Evolutionary conservation across 2,888 invertebrate species (phyloP), one percentile per base, ranked within the genome.

Genomic region (Polydesmus complanatus): DNA sequence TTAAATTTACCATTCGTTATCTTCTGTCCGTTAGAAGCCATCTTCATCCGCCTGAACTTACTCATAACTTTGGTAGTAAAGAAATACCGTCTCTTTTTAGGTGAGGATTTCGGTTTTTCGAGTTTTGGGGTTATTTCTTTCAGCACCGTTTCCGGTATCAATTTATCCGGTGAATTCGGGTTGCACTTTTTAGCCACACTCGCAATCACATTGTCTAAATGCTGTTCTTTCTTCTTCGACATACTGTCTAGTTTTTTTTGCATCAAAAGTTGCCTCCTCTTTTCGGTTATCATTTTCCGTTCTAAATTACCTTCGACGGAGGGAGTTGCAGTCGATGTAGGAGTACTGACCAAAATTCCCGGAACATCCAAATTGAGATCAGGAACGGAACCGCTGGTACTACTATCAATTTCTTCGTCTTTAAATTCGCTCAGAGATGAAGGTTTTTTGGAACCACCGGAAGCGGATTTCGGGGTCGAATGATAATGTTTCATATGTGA

Each of bases 401-500:
- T 37, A 37, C 14, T 37, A 8, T 37, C 37, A 37, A 37, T 14
- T 14, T 5, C 37, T 37, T 37, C 37, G 5, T 37, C 37, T 37
- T 37, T 37, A 5, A 37, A 8, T 37, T 37, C 37, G 14, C 37
- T 37, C 5, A 5, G 8, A 5, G 37, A 5, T 14, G 14, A 5
- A 8, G 37, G 14, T 37, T 27, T 54, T 59, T 54, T 59, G 18
- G 23, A n/a, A 11, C 19, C 23, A 11, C 19, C 23, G 8, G 51
- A 3, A n/a, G n/a, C 22, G 48, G 59, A 2, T 22, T 11, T 54
- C 56, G 37, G 19, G 26, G 18, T 87, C 1, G 84, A 82, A 74
- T 94, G 95, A 73, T 94, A 94, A 73, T 95, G 93, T 70, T 94
- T 94, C 51, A 94, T 86, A 72, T 95, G 95, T 83, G 63, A 63